Percentiles rank a stretch among this genome's conserved stretches.
Conservation (phyloP, 2,888 invertebrate genomes). For the Tricholauxania praeusta region DNA sequence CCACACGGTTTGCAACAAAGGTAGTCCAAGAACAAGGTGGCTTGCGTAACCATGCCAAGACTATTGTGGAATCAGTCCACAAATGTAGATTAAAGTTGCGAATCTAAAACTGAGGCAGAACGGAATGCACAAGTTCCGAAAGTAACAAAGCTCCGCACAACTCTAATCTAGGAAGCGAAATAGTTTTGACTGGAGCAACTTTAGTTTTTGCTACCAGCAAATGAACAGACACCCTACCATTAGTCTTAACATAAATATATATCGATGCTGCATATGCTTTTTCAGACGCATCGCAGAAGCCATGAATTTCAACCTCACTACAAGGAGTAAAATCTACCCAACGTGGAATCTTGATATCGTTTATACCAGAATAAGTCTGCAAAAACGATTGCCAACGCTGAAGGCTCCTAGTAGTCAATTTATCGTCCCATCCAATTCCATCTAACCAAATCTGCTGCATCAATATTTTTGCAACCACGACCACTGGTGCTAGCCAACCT, state of each 20-base stretch:
- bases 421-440: constrained; percentile 36
- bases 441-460: constrained; percentile 44
- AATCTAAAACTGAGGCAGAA: constrained; percentile 14
- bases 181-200: constrained; percentile 37
- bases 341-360: constrained; percentile 33
- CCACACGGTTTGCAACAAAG: constrained; percentile 38
- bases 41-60: constrained; percentile 35
- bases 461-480: constrained; percentile 41
- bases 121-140: constrained; percentile 23
- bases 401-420: constrained; percentile 15
- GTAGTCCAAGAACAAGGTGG: constrained; percentile 38
- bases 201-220: constrained; percentile 36
- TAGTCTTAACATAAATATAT: constrained; percentile 19
- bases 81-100: background rate
- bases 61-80: constrained; percentile 37
- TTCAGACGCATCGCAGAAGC: constrained; percentile 42
- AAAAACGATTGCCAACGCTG: constrained; percentile 24
- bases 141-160: constrained; percentile 37
- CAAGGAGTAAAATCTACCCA: constrained; percentile 32
- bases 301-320: constrained; percentile 26
- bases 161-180: constrained; percentile 39
- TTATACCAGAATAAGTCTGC: constrained; percentile 26
- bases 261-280: constrained; percentile 37
- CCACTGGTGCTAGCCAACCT: constrained; percentile 31
- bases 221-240: no score